phyloP scores from a whole-genome alignment of 2,113 vertebrate species.

The Oreochromis tanganicae region DNA sequence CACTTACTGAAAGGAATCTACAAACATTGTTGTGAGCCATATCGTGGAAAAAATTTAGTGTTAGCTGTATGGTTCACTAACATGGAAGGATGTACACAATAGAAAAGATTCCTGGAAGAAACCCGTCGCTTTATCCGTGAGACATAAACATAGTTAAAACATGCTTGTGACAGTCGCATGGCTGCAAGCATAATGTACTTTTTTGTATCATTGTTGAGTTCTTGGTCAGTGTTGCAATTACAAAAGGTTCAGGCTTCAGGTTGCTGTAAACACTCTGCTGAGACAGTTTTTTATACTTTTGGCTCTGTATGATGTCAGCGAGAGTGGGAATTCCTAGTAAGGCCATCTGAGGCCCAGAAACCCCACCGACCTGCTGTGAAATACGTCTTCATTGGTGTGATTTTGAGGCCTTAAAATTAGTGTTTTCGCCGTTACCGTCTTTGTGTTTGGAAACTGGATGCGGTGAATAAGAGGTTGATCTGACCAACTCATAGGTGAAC shows the following conservation, averaged over 20 bases:
- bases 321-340: neutral
- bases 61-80: neutral
- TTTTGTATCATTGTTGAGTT: neutral
- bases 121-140: fast-evolving
- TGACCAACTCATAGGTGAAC: neutral
- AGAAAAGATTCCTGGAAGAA: neutral
- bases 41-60: neutral
- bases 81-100: neutral
- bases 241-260: neutral
- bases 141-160: neutral
- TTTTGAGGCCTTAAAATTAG: neutral
- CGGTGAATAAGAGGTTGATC: fast-evolving
- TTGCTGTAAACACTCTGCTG: fast-evolving
- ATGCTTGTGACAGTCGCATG: neutral
- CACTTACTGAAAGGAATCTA: neutral
- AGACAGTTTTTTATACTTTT: neutral
- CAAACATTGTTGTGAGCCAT: neutral
- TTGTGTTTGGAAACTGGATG: neutral
- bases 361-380: neutral
- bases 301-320: neutral
- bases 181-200: neutral
- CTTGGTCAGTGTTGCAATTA: neutral
- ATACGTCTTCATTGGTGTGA: neutral
- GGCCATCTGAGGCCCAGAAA: neutral
- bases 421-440: neutral